A percentile compares a stretch with the other conserved stretches of the same genome.
Evolutionary conservation across 2,888 invertebrate species (phyloP).

Genomic region (Eilema griseolum): DNA sequence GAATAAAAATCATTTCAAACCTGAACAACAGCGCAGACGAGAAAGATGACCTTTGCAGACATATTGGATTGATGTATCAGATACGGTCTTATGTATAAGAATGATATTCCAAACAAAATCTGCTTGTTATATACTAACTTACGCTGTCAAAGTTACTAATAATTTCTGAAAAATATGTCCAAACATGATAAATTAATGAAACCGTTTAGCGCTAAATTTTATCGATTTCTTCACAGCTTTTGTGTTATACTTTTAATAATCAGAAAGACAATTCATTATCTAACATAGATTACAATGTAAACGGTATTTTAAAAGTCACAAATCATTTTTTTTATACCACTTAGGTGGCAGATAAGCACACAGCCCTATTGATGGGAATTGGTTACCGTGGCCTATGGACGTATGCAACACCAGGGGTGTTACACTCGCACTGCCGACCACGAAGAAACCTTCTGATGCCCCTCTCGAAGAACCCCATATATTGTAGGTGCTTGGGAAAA

Average conservation of each 20-base stretch:
- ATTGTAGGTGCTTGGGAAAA: no score
- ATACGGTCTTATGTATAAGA: neutral
- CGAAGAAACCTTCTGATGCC: no score
- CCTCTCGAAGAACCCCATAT: no score
- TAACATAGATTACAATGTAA: neutral
- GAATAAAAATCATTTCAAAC: neutral
- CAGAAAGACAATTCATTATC: neutral
- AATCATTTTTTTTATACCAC: no score
- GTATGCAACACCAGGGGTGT: no score
- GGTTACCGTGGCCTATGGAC: no score
- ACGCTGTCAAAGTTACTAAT: constrained; percentile 6
- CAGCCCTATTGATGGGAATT: no score
- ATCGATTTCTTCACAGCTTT: neutral
- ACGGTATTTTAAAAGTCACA: constrained; percentile 21
- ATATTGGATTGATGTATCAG: constrained; percentile 12
- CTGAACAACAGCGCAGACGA: constrained; percentile 28
- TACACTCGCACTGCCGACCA: no score
- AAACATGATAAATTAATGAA: neutral
- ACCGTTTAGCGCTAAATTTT: neutral
- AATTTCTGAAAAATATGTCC: neutral
- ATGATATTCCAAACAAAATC: constrained; percentile 2
- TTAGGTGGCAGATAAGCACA: no score
- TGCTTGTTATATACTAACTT: constrained; percentile 13
- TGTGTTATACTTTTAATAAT: neutral
- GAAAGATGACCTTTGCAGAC: constrained; percentile 24